Evolutionary conservation across 2,113 vertebrate species (phyloP).

Genomic region (Pipa parva): DNA sequence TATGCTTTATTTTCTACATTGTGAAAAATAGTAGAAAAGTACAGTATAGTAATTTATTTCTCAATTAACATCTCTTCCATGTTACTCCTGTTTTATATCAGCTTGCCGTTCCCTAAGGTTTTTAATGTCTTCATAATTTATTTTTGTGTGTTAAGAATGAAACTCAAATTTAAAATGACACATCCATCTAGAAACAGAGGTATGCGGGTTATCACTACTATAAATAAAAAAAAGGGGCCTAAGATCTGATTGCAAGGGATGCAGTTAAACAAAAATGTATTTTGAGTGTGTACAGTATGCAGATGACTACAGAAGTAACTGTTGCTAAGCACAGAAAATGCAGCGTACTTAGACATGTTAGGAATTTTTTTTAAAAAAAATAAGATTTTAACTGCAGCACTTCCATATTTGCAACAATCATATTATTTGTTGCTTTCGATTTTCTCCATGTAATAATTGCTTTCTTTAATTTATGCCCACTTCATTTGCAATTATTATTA

Average conservation of each 20-base stretch:
- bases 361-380: too few relatives aligned
- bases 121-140: slow-evolving; percentile 30
- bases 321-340: neutral
- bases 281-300: neutral
- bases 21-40: neutral
- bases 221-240: neutral
- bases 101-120: slow-evolving; percentile 24
- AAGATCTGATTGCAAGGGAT: neutral
- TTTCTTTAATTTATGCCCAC: slow-evolving; percentile 35
- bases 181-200: neutral
- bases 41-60: slow-evolving; percentile 27
- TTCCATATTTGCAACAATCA: too few relatives aligned
- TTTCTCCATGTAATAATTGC: slow-evolving; percentile 45
- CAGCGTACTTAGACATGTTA: neutral
- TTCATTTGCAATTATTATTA: slow-evolving; percentile 35
- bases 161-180: neutral
- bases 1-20: too few relatives aligned
- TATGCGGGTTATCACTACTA: neutral
- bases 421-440: slow-evolving; percentile 45
- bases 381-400: too few relatives aligned
- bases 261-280: neutral
- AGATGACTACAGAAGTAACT: neutral
- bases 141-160: slow-evolving; percentile 15
- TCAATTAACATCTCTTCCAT: slow-evolving; percentile 28
- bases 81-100: slow-evolving; percentile 11